Evolutionary conservation across 2,888 invertebrate genomes (phyloP).

Genomic region (Ferrisia virgata): DNA sequence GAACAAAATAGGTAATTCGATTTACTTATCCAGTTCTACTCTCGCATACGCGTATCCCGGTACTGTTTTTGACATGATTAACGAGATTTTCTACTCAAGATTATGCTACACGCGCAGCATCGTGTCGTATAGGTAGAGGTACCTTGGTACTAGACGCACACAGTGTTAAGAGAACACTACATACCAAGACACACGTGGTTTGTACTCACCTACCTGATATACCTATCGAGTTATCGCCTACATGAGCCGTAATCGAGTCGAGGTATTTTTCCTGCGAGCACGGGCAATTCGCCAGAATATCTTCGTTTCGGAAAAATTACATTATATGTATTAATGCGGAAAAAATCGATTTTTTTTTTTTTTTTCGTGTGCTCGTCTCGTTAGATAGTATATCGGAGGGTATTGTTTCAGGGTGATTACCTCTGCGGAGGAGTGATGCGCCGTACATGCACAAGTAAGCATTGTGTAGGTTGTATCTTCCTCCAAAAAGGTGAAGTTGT

Average conservation of each 20-base stretch:
- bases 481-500: too few relatives aligned
- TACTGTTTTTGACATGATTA: background rate
- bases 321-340: background rate
- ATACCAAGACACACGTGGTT: too few relatives aligned
- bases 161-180: too few relatives aligned
- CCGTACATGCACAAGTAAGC: too few relatives aligned
- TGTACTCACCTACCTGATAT: too few relatives aligned
- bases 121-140: background rate
- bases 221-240: background rate
- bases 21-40: background rate
- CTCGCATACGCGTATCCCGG: background rate
- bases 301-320: background rate
- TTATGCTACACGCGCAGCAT: background rate
- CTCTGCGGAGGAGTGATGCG: background rate
- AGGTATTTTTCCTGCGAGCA: background rate
- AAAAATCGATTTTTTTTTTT: background rate
- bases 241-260: background rate
- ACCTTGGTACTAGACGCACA: too few relatives aligned
- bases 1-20: background rate
- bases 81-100: background rate
- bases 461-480: too few relatives aligned
- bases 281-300: background rate
- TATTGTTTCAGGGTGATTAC: background rate
- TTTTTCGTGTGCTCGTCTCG: background rate
- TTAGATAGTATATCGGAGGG: background rate